Evolutionary conservation across 1,140 invertebrate genomes (phyloP), one percentile per base, ranked within the genome.

Genomic region (Dendrolimus punctatus): DNA sequence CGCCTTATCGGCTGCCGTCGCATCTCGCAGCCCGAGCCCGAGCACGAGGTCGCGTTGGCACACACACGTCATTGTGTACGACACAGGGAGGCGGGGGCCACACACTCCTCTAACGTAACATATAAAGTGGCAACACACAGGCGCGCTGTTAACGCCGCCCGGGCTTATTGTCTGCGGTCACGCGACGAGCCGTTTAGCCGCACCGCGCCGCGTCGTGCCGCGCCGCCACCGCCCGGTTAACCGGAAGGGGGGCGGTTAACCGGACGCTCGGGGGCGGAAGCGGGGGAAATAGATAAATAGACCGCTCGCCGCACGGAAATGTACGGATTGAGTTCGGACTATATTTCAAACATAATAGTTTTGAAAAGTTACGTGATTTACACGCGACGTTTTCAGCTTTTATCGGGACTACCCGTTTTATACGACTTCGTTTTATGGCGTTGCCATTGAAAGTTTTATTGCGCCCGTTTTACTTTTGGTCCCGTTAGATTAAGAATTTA

Each of bases 111-210:
- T 76, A 82, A 88, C 88, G 88, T 88, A 87, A 88, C 82, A 68
- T 83, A 85, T 85, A 85, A 85, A 85, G 82, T 80, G 82, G 82
- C 73, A 83, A 83, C 82, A 85, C 80, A 83, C 76, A 85, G 78
- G 80, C 82, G 79, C 79, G 82, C 77, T 80, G 77, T 80, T 85
- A 83, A 83, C 82, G 80, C 79, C 71, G 74, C 68, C 79, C 73
- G 82, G 77, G 80, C 82, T 85, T 83, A 85, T 85, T 85, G 82
- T 83, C 82, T 85, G 82, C 82, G 82, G 82, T 85, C 82, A 83
- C 82, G 82, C 82, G 82, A 85, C 82, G 80, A 83, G 79, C 80
- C 80, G 80, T 85, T 83, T 85, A 85, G 80, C 82, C 82, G 81
- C 77, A 75, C 23, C 76, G 73, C 80, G 71, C 73, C 71, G 71